These are phyloP conservation scores for Ochlodes sylvanus DNA, from an alignment of 2,888 invertebrate species.

Conservation along the genomic window DNA sequence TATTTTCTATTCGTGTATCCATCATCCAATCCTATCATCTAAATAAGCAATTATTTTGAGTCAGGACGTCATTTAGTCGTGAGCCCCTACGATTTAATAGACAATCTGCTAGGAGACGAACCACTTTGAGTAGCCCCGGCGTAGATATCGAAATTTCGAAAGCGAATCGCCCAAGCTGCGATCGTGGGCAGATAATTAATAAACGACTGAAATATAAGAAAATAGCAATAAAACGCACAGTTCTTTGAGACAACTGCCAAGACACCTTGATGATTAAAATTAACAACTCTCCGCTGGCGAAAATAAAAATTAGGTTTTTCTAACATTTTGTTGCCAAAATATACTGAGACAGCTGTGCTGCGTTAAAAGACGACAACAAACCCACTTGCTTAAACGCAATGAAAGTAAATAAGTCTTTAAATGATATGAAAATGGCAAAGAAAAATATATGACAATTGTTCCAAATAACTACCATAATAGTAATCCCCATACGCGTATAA, in stretches of 20 bases:
- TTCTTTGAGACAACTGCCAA: conserved; percentile 80
- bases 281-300: conserved; percentile 64
- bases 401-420: conserved; percentile 40
- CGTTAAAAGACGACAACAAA: conserved; percentile 36
- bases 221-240: conserved; percentile 73
- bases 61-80: too few relatives aligned
- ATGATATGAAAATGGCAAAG: too few relatives aligned
- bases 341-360: conserved; percentile 71
- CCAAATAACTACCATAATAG: too few relatives aligned
- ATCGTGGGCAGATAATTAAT: conserved; percentile 69
- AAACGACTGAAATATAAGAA: conserved; percentile 67
- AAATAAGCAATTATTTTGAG: too few relatives aligned
- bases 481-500: too few relatives aligned
- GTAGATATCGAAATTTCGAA: too few relatives aligned
- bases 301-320: conserved; percentile 75
- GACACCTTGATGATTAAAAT: conserved; percentile 79
- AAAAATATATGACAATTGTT: too few relatives aligned
- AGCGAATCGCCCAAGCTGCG: neutral
- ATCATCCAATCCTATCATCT: too few relatives aligned
- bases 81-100: too few relatives aligned
- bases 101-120: too few relatives aligned
- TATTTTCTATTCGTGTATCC: too few relatives aligned
- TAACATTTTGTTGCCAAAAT: conserved; percentile 77
- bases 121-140: too few relatives aligned
- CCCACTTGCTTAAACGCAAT: conserved; percentile 42